Evolutionary conservation across 2,113 vertebrate species (phyloP).

Genomic region (Halcyon senegalensis): DNA sequence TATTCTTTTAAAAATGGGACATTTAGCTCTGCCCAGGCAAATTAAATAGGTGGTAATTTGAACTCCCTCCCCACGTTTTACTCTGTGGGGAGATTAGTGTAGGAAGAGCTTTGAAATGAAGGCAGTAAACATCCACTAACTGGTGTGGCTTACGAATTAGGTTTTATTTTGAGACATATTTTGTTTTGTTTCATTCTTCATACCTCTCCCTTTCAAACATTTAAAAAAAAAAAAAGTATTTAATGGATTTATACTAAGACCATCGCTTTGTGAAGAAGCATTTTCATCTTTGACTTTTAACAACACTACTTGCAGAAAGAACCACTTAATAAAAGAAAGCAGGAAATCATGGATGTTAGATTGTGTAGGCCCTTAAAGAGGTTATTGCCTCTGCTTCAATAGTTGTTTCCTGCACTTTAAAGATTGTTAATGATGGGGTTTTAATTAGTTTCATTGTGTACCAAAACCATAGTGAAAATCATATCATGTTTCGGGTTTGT

Average conservation of each 20-base stretch:
- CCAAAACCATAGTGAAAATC: not conserved
- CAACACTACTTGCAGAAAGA: not conserved
- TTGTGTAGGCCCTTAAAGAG: not conserved
- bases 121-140: not conserved
- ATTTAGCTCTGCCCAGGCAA: not conserved
- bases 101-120: not conserved
- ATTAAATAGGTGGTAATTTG: not conserved
- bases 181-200: not conserved
- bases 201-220: not conserved
- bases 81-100: not conserved
- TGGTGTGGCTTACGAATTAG: not conserved
- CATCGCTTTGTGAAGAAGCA: not conserved
- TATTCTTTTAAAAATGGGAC: not conserved
- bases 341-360: not conserved
- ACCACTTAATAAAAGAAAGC: not conserved
- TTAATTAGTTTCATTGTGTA: not conserved
- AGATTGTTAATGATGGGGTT: not conserved
- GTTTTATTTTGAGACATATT: not conserved
- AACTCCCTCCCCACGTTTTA: not conserved
- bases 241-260: not conserved
- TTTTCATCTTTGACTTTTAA: not conserved
- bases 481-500: not conserved
- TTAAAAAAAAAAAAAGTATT: not conserved
- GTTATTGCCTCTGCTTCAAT: not conserved
- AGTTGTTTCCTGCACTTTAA: not conserved